A percentile compares a stretch with the other conserved stretches of the same genome.
Conservation (phyloP, 2,888 invertebrate genomes). For the Nezara viridula region DNA sequence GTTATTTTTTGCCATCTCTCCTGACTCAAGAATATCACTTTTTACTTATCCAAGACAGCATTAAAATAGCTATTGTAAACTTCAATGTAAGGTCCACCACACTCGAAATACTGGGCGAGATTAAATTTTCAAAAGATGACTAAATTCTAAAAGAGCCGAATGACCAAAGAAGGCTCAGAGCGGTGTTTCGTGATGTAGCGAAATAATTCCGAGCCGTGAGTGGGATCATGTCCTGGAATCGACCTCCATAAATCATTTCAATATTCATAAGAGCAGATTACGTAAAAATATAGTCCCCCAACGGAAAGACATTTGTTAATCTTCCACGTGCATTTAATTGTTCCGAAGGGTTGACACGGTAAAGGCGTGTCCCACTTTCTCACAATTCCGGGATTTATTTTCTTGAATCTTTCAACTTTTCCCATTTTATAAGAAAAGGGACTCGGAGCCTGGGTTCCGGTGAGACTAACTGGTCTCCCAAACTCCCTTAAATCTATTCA, state of each 20-base stretch:
- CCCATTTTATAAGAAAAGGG: no score
- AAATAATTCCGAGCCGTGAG: constrained; percentile 29
- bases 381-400: neutral
- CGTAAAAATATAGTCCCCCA: constrained; percentile 11
- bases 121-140: neutral
- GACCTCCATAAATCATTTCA: constrained; percentile 50
- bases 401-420: neutral
- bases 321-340: constrained; percentile 51
- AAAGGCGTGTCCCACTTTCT: constrained; percentile 30
- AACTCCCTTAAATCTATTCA: no score
- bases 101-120: neutral
- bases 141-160: neutral
- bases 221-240: neutral
- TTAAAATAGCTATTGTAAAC: neutral
- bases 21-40: no score
- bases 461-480: no score
- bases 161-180: neutral
- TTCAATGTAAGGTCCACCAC: neutral
- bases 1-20: no score
- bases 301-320: constrained; percentile 54
- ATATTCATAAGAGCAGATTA: constrained; percentile 58
- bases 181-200: constrained; percentile 19
- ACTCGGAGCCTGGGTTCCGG: no score
- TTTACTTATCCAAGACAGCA: neutral
- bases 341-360: constrained; percentile 11